Percentiles rank a stretch among this genome's conserved stretches.
Evolutionary conservation across 2,888 invertebrate genomes (phyloP).

Genomic region (Sisyra terminalis): DNA sequence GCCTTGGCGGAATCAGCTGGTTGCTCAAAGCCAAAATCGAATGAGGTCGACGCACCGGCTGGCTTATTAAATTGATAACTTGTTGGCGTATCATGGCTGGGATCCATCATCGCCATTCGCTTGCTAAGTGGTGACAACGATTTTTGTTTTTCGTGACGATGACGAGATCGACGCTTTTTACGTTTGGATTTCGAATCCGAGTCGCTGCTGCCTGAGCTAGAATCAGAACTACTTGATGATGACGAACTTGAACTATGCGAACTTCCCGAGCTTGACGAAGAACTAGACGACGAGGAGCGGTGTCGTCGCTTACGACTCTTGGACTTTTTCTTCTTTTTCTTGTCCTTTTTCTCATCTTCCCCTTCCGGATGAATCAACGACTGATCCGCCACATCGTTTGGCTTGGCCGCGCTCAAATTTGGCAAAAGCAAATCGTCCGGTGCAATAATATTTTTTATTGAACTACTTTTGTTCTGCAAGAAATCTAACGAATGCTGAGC

Average conservation of each 20-base stretch:
- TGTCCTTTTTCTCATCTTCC: conserved; percentile 33
- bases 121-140: conserved; percentile 71
- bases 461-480: conserved; percentile 48
- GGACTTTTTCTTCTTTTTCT: conserved; percentile 47
- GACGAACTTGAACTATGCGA: conserved; percentile 41
- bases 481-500: conserved; percentile 71
- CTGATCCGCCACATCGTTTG: conserved; percentile 43
- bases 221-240: conserved; percentile 35
- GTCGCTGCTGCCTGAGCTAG: conserved; percentile 50
- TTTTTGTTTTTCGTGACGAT: conserved; percentile 42
- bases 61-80: conserved; percentile 58
- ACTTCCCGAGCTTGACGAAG: conserved; percentile 27
- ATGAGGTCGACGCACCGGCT: conserved; percentile 31
- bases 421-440: conserved; percentile 43
- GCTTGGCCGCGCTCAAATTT: conserved; percentile 31
- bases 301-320: conserved; percentile 45
- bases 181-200: conserved; percentile 30
- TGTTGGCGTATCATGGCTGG: conserved; percentile 30
- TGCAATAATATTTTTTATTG: conserved; percentile 42
- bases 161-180: conserved; percentile 39
- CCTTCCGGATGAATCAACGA: conserved; percentile 41
- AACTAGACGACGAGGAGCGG: conserved; percentile 34
- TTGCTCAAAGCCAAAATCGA: conserved; percentile 32
- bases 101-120: conserved; percentile 59
- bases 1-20: conserved; percentile 27